Percentiles rank a stretch among this genome's conserved stretches.
Evolutionary conservation across 2,888 invertebrate genomes (phyloP).

Genomic region (Fissipunctia ypsillon): DNA sequence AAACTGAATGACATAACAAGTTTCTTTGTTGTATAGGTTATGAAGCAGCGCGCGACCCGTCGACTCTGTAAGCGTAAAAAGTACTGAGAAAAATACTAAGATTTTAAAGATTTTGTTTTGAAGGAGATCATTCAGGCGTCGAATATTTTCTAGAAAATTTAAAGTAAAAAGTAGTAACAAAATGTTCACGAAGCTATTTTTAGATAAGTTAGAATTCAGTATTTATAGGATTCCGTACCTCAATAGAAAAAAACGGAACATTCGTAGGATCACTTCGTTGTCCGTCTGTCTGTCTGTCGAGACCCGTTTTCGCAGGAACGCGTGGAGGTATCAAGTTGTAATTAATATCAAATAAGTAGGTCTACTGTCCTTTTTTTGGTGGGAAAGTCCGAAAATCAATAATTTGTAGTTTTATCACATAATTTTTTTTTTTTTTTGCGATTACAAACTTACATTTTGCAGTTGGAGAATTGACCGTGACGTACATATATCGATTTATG

Average conservation of each 20-base stretch:
- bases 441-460: background rate
- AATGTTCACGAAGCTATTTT: background rate
- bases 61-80: background rate
- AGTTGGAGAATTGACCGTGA: background rate
- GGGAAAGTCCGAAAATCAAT: background rate
- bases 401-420: background rate
- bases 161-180: background rate
- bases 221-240: background rate
- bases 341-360: too few relatives aligned
- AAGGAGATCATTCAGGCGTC: background rate
- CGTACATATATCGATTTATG: background rate
- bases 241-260: background rate
- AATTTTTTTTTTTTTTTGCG: too few relatives aligned
- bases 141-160: background rate
- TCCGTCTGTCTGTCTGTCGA: too few relatives aligned
- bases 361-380: too few relatives aligned
- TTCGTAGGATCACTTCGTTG: too few relatives aligned
- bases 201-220: background rate
- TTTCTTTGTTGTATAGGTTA: background rate
- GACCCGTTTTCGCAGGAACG: too few relatives aligned
- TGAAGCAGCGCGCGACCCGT: too few relatives aligned
- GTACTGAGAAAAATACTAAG: background rate
- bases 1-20: background rate
- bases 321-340: too few relatives aligned
- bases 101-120: background rate